These are phyloP conservation scores for Siphonodentalium dalli DNA, from an alignment of 2,888 invertebrate genomes.

Conservation along the genomic window DNA sequence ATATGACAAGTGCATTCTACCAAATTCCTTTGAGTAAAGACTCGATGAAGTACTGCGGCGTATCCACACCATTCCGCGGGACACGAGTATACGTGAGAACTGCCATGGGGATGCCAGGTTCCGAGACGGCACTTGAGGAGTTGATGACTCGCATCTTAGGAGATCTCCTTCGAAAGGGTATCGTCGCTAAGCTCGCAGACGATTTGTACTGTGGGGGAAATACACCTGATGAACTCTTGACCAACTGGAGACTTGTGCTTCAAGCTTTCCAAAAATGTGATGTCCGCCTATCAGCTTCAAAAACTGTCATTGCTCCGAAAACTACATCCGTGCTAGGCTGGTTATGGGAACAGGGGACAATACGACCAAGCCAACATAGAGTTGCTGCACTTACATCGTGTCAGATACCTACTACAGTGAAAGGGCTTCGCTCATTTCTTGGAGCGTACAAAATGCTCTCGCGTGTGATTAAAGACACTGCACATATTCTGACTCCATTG, in stretches of 20 bases:
- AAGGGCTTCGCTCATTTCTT: no score
- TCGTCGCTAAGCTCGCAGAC: constrained; percentile 29
- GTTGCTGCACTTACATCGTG: no score
- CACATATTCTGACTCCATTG: constrained; percentile 15
- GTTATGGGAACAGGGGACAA: constrained; percentile 20
- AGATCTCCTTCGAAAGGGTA: constrained; percentile 22
- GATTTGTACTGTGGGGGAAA: constrained; percentile 32
- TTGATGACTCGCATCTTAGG: no score
- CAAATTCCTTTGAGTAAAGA: no score
- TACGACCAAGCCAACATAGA: constrained; percentile 18
- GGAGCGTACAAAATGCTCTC: constrained; percentile 30
- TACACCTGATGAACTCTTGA: constrained; percentile 18
- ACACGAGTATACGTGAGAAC: constrained; percentile 11
- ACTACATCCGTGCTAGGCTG: constrained; percentile 29
- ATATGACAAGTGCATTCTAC: no score
- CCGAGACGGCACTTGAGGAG: constrained; percentile 26
- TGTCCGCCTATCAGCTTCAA: constrained; percentile 21
- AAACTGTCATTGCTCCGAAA: constrained; percentile 23
- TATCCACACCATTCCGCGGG: constrained; percentile 20
- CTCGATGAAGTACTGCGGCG: constrained; percentile 22
- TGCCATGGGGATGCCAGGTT: constrained; percentile 34
- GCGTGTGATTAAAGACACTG: constrained; percentile 20
- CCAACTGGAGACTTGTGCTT: constrained; percentile 24
- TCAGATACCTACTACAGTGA: no score
- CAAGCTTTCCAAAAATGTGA: constrained; percentile 20